A percentile compares a stretch with the other conserved stretches of the same genome.
Conservation (phyloP, 30 jellyfish, hydroid and myxozoan species). For the Cassiopea andromeda region DNA sequence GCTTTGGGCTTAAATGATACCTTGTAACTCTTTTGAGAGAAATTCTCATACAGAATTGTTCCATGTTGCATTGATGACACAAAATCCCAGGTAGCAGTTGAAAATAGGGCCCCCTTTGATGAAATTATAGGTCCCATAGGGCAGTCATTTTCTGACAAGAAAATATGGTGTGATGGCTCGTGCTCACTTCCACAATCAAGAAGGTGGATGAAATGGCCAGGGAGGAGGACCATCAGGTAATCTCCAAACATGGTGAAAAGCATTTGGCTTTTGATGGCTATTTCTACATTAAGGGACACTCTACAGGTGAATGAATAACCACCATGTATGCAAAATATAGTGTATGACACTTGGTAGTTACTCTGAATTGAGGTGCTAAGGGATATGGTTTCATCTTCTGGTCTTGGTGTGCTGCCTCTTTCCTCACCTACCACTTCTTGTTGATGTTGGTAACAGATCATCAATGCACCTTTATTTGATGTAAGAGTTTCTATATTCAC, state of each 20-base stretch:
- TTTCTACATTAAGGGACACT: conserved; percentile 32
- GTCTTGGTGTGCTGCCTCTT: conserved; percentile 27
- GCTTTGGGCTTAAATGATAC: conserved; percentile 34
- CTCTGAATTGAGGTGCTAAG: conserved; percentile 43
- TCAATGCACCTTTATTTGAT: conserved; percentile 67
- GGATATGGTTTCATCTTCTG: conserved; percentile 54
- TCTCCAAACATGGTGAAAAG: conserved; percentile 79
- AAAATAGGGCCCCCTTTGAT: conserved; percentile 29
- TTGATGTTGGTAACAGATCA: conserved; percentile 80
- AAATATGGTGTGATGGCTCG: conserved; percentile 81
- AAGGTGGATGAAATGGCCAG: conserved; percentile 79
- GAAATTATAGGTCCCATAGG: conserved; percentile 32
- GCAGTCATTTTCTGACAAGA: conserved; percentile 45
- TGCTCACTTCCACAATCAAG: conserved; percentile 93
- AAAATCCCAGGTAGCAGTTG: conserved; percentile 57
- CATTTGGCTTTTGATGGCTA: conserved; percentile 22
- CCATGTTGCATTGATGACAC: conserved; percentile 63
- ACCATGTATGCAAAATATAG: conserved; percentile 82
- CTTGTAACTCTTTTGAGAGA: conserved; percentile 65
- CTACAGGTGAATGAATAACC: conserved; percentile 65
- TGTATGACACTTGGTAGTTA: conserved; percentile 41
- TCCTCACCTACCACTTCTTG: conserved; percentile 1
- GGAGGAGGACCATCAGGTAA: conserved; percentile 67
- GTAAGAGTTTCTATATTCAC: conserved; percentile 67
- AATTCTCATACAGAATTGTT: conserved; percentile 51